Evolutionary conservation across 2,888 invertebrate genomes (phyloP).

Genomic region (Sinodicranocentrus sp.): DNA sequence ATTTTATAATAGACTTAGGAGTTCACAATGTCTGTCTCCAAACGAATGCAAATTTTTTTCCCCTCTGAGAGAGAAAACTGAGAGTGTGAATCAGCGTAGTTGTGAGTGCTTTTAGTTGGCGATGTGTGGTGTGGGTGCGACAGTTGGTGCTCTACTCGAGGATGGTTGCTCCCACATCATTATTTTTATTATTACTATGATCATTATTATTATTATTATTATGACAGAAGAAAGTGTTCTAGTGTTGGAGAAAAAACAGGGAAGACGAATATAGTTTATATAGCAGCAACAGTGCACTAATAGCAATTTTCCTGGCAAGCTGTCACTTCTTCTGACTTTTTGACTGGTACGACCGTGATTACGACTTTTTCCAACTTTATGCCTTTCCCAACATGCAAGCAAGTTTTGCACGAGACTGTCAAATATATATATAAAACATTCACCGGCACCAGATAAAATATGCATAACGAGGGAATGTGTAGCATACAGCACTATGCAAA

Average conservation of each 20-base stretch:
- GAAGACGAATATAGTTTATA: conserved; percentile 25
- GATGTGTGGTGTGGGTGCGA: not conserved
- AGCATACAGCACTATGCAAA: too few species aligned
- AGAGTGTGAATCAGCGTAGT: not conserved
- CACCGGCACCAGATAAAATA: too few species aligned
- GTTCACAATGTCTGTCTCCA: not conserved
- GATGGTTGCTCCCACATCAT: conserved; percentile 42
- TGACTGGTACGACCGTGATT: conserved; percentile 33
- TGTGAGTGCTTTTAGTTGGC: not conserved
- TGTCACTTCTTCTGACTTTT: conserved; percentile 51
- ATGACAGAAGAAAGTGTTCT: conserved; percentile 5
- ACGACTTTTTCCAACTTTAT: too few species aligned
- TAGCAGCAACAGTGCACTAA: conserved; percentile 10
- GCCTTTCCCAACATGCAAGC: too few species aligned
- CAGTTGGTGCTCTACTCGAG: too few species aligned
- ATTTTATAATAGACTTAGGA: not conserved
- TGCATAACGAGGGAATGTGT: too few species aligned
- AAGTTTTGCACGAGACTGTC: too few species aligned
- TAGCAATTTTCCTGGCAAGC: conserved; percentile 20
- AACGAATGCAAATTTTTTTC: not conserved
- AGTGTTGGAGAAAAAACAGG: not conserved
- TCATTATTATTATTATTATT: conserved; percentile 34
- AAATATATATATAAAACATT: too few species aligned
- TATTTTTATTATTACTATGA: conserved; percentile 42
- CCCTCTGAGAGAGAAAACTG: not conserved